A percentile compares a stretch with the other conserved stretches of the same genome.
These are phyloP conservation scores for Chalcis sispes DNA, from an alignment of 2,888 invertebrate genomes.

Conservation along the genomic window DNA sequence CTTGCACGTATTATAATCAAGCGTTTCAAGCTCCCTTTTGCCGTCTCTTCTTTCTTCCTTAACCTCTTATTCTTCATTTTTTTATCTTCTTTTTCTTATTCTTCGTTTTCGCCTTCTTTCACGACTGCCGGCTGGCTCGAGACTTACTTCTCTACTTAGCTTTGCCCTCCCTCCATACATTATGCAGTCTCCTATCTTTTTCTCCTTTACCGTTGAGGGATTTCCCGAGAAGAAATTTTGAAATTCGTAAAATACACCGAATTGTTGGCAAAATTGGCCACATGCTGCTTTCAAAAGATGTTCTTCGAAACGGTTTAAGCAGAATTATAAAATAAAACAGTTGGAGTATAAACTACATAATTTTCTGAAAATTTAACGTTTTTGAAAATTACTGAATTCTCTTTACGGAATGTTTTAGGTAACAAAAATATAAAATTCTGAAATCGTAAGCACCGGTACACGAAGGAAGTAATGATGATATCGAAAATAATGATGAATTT, in stretches of 20 bases:
- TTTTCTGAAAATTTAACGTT: too few relatives aligned
- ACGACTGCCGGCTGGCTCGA: background rate
- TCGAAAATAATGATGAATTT: background rate
- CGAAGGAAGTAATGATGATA: too few relatives aligned
- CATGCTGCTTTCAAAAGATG: conserved; percentile 6
- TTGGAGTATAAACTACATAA: too few relatives aligned
- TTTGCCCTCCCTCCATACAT: conserved; percentile 24
- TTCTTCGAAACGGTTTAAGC: background rate
- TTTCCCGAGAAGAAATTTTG: conserved; percentile 18
- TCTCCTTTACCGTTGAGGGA: conserved; percentile 11
- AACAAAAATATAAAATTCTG: too few relatives aligned
- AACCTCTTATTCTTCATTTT: too few relatives aligned
- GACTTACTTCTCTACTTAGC: conserved; percentile 7
- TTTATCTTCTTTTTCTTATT: background rate
- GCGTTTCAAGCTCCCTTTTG: conserved; percentile 17
- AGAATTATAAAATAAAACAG: too few relatives aligned
- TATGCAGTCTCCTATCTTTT: conserved; percentile 33
- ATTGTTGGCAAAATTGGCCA: conserved; percentile 8
- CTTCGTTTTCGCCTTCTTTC: too few relatives aligned
- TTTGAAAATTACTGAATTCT: too few relatives aligned
- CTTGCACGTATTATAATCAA: conserved; percentile 56
- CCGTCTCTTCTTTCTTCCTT: background rate
- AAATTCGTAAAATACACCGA: background rate
- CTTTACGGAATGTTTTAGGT: too few relatives aligned
- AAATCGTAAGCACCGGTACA: too few relatives aligned